Evolutionary conservation across 2,797 vertebrate genomes (phyloP).

Genomic region (Sebastes matsubarae): DNA sequence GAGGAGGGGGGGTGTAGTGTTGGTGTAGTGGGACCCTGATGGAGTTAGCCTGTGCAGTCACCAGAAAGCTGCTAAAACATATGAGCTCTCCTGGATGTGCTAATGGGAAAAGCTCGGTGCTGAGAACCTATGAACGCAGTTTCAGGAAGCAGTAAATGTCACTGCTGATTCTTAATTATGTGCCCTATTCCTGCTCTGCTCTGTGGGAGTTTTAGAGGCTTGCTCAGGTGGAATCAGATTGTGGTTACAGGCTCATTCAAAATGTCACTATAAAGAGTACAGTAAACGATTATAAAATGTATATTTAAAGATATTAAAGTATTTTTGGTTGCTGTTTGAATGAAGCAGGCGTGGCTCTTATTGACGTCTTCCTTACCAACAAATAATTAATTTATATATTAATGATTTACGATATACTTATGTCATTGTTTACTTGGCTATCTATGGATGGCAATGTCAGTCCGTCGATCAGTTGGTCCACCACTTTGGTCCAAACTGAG

Average conservation of each 20-base stretch:
- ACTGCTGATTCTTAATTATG: slow-evolving; percentile 67
- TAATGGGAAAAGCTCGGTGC: slow-evolving; percentile 59
- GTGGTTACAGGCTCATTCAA: slow-evolving; percentile 42
- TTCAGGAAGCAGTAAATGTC: slow-evolving; percentile 80
- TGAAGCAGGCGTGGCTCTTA: not conserved
- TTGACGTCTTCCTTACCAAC: not conserved
- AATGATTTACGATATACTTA: not conserved
- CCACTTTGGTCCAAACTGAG: not conserved
- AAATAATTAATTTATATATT: not conserved
- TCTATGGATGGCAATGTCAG: not conserved
- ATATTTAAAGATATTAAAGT: not conserved
- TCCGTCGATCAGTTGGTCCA: not conserved
- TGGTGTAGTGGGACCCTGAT: slow-evolving; percentile 39
- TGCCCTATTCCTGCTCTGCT: slow-evolving; percentile 25
- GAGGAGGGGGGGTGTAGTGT: not conserved
- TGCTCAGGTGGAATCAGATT: slow-evolving; percentile 43
- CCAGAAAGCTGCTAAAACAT: slow-evolving; percentile 69
- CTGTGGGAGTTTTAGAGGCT: slow-evolving; percentile 33
- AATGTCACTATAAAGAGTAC: slow-evolving; percentile 33
- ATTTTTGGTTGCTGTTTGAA: not conserved
- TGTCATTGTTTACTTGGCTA: not conserved
- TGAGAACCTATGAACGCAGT: slow-evolving; percentile 34
- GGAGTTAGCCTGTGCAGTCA: slow-evolving; percentile 43
- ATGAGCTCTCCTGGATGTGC: slow-evolving; percentile 44
- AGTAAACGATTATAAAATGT: slow-evolving; percentile 10